A percentile compares a stretch with the other conserved stretches of the same genome.
Conservation (phyloP, 37 sponge, comb jelly and placozoan species). For the Diacarnus erythraeanus region DNA sequence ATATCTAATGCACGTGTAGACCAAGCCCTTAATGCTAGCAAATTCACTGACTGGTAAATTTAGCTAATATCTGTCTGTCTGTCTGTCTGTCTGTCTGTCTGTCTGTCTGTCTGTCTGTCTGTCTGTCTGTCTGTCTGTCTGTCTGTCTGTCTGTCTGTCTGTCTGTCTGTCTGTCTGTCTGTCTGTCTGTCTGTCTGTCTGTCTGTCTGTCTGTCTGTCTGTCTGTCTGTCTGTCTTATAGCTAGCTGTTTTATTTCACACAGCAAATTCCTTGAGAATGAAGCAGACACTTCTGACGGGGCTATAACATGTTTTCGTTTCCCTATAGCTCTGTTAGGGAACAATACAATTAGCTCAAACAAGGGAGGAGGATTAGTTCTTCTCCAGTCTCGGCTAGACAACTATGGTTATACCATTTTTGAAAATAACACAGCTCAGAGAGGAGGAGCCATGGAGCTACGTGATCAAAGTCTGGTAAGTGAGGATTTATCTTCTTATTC, state of each 20-base stretch:
- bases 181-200: too few species aligned
- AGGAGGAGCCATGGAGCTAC: slow-evolving; percentile 54
- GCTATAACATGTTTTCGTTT: slow-evolving; percentile 42
- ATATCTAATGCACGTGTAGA: slow-evolving; percentile 48
- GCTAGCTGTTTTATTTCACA: background rate
- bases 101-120: too few species aligned
- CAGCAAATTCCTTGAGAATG: slow-evolving; percentile 36
- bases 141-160: too few species aligned
- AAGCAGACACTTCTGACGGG: background rate
- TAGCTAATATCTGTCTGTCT: too few species aligned
- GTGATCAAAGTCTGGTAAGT: slow-evolving; percentile 54
- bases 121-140: too few species aligned
- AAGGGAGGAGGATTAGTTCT: slow-evolving; percentile 49
- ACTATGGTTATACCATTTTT: slow-evolving; percentile 15
- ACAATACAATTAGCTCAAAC: slow-evolving; percentile 26
- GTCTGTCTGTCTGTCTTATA: too few species aligned
- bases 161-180: too few species aligned
- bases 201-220: too few species aligned
- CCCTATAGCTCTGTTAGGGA: slow-evolving; percentile 25
- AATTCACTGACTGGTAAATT: slow-evolving; percentile 40
- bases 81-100: too few species aligned
- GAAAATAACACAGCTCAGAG: slow-evolving; percentile 30
- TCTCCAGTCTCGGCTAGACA: slow-evolving; percentile 46
- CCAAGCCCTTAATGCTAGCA: slow-evolving; percentile 4
- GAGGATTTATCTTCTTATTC: too few species aligned